Evolutionary conservation across 2,113 vertebrate species (phyloP).

Genomic region (Odontophorus gujanensis): DNA sequence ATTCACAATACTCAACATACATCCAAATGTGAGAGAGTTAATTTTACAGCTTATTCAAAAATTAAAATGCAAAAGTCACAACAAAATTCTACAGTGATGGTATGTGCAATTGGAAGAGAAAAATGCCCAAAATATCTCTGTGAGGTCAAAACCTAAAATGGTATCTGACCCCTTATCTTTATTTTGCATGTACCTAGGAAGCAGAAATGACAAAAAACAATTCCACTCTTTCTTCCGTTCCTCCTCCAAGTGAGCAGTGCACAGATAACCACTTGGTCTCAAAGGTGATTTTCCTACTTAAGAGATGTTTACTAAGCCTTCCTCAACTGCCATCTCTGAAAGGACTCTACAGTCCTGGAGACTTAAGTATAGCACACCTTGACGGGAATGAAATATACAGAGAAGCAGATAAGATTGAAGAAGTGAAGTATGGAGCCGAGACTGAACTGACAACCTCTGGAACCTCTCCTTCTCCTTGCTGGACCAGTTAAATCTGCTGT

Average conservation of each 20-base stretch:
- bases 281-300: neutral
- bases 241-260: neutral
- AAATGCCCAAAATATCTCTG: neutral
- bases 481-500: constrained; percentile 56
- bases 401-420: neutral
- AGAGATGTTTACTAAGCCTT: neutral
- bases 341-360: neutral
- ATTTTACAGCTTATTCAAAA: neutral
- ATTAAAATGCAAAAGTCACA: neutral
- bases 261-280: neutral
- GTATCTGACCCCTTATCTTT: neutral
- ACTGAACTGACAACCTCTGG: constrained; percentile 11
- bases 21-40: neutral
- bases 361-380: neutral
- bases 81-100: neutral
- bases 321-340: neutral
- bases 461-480: constrained; percentile 35
- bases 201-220: neutral
- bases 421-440: neutral
- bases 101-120: neutral
- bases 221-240: neutral
- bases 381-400: neutral
- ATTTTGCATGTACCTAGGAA: neutral
- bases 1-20: neutral
- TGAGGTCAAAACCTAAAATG: neutral